A percentile compares a stretch with the other conserved stretches of the same genome.
Conservation (phyloP, 92 coral and sea anemone genomes). For the Phenganax marumi region DNA sequence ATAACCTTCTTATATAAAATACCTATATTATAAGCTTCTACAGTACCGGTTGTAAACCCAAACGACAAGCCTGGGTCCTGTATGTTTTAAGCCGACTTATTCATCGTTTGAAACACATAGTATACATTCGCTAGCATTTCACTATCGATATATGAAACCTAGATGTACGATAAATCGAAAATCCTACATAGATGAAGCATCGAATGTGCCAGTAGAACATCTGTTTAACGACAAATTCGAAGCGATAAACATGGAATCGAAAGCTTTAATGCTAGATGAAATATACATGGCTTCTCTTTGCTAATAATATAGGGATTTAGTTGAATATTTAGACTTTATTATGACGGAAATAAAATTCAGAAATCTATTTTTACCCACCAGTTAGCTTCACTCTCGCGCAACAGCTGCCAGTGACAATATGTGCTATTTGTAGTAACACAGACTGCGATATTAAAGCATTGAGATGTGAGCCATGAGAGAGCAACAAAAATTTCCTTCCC, state of each 20-base stretch:
- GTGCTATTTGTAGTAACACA: conserved; percentile 96
- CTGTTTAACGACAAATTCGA: not conserved
- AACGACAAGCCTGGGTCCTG: not conserved
- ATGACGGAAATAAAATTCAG: conserved; percentile 99
- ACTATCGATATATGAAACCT: not conserved
- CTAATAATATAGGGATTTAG: conserved; percentile 53
- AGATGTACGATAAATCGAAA: conserved; percentile 4
- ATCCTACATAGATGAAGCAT: not conserved
- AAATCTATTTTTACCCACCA: conserved; percentile 99
- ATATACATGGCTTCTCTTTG: conserved; percentile 2
- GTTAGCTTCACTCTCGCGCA: conserved; percentile 75
- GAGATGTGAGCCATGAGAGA: conserved; percentile 12
- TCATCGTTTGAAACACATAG: not conserved
- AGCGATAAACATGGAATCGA: not conserved
- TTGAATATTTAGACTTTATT: conserved; percentile 38
- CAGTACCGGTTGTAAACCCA: not conserved
- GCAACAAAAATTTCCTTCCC: conserved; percentile 27
- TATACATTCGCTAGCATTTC: not conserved
- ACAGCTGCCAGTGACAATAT: conserved; percentile 98
- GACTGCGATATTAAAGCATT: conserved; percentile 68
- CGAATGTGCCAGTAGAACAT: not conserved
- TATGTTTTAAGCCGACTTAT: not conserved
- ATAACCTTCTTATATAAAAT: not conserved
- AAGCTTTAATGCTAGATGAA: not conserved
- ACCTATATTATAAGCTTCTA: not conserved